Percentiles rank a stretch among this genome's conserved stretches.
Conservation (phyloP, 2,797 vertebrate species). For the Acrocephalus scirpaceus region DNA sequence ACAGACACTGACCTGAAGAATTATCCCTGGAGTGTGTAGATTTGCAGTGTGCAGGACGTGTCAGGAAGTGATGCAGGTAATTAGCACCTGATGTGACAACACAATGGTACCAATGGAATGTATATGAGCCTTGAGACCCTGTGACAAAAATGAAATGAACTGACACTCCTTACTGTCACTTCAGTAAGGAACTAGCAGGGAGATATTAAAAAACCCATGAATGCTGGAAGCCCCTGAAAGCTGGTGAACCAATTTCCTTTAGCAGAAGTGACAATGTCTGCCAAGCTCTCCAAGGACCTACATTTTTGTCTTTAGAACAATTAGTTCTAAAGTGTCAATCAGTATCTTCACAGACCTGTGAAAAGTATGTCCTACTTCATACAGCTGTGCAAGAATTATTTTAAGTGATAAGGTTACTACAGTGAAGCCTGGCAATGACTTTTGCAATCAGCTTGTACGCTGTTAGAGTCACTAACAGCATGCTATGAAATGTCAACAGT, state of each 20-base stretch:
- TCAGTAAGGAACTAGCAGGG: neutral
- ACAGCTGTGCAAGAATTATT: neutral
- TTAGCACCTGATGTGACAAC: neutral
- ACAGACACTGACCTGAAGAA: neutral
- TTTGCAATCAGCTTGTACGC: neutral
- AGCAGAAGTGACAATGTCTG: conserved; percentile 31
- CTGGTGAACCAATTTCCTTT: neutral
- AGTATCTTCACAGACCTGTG: conserved; percentile 5
- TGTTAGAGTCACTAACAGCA: neutral
- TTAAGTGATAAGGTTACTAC: conserved; percentile 8
- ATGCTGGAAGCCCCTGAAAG: conserved; percentile 1
- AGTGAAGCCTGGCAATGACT: conserved; percentile 6
- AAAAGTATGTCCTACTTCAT: conserved; percentile 31
- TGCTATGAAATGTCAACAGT: conserved; percentile 28
- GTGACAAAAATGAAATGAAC: conserved; percentile 5
- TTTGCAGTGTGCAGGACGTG: neutral
- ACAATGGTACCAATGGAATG: neutral
- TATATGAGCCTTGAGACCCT: neutral
- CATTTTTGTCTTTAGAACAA: conserved; percentile 18
- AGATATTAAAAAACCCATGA: neutral
- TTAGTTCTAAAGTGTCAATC: conserved; percentile 11
- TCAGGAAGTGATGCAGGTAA: neutral
- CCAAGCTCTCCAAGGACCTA: conserved; percentile 12
- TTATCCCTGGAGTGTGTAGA: neutral
- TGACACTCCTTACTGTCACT: neutral